A percentile compares a stretch with the other conserved stretches of the same genome.
These are phyloP conservation scores for Drosophila greeni DNA, from an alignment of 2,888 invertebrate species.

Conservation along the genomic window DNA sequence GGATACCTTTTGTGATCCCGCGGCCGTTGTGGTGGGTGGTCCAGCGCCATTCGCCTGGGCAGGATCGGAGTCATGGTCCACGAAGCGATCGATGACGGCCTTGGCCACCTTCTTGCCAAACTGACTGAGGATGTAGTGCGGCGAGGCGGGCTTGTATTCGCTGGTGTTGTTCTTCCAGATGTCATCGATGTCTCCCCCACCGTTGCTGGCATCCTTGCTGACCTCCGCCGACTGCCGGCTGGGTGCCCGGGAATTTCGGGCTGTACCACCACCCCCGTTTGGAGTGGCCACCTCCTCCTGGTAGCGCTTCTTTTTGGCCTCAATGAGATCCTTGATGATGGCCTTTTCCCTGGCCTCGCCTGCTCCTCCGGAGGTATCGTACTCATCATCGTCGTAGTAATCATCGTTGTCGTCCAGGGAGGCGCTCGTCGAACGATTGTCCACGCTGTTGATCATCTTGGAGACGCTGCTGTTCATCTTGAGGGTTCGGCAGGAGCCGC, in stretches of 20 bases:
- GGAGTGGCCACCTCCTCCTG: conserved; percentile 18
- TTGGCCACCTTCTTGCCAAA: conserved; percentile 62
- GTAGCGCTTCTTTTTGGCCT: conserved; percentile 43
- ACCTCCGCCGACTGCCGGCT: conserved; percentile 22
- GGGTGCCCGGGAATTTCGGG: conserved; percentile 20
- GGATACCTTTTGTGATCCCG: conserved; percentile 53
- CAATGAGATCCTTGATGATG: conserved; percentile 51
- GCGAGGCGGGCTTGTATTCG: conserved; percentile 69
- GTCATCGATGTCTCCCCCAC: conserved; percentile 67
- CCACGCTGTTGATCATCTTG: conserved; percentile 65
- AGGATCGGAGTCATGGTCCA: conserved; percentile 36
- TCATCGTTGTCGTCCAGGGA: conserved; percentile 74
- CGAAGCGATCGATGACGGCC: conserved; percentile 49
- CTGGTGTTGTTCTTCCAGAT: conserved; percentile 71
- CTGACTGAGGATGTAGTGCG: conserved; percentile 63
- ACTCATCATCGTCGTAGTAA: conserved; percentile 66
- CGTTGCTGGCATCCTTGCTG: conserved; percentile 45
- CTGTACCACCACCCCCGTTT: not conserved
- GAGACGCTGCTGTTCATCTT: conserved; percentile 63
- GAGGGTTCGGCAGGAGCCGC: conserved; percentile 10
- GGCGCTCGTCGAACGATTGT: conserved; percentile 73
- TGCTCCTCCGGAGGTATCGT: conserved; percentile 53
- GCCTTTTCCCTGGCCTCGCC: conserved; percentile 37
- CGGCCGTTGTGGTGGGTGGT: conserved; percentile 12
- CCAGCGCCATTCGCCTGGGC: not conserved